Evolutionary conservation across 2,888 invertebrate species (phyloP), one percentile per base, ranked within the genome.

Genomic region (Trachelus tabidus): DNA sequence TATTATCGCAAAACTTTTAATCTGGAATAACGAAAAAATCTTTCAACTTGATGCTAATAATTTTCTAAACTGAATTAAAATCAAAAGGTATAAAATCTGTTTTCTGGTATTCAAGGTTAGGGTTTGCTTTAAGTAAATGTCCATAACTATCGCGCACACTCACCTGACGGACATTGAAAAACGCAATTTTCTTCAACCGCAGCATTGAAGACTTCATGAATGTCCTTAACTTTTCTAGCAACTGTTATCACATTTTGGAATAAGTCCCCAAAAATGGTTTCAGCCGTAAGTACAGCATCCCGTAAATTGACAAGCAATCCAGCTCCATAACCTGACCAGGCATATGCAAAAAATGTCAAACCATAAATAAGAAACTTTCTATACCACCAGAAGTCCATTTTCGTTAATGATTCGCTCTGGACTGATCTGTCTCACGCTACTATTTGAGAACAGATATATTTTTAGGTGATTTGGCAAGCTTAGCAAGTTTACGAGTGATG

Each of bases 121-220:
- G 23, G 9, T 15, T 23, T 23, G 23, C 56, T 56, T 56, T 56
- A 56, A 23, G 9, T 56, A 23, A 56, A 9, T 23, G 56, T 23
- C 9, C 56, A 23, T 56, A 23, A 15, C 9, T 56, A 23, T 56
- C 56, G 23, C 23, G 9, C 56, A 56, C 56, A 34, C 89, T 91
- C 92, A 96, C 97, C 95, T 90, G 93, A 94, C 34, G 96, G 95
- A 89, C 97, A 97, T 78, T 93, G 93, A 91, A 94, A 97, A 79
- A 95, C 90, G 86, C 97, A 97, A 79, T 96, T 94, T 90, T 97
- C 97, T 86, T 97, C 97, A 1, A 97, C 95, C 30, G 97, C 97
- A 4, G 96, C 96, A 92, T 97, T 96, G 86, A 97, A 95, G 9
- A 97, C 94, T 85, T 97, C 96, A 86, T 97, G 95, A 75, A 97